A percentile compares a stretch with the other conserved stretches of the same genome.
These are phyloP conservation scores for Etheostoma spectabile DNA, from an alignment of 2,113 vertebrate species.

Conservation along the genomic window DNA sequence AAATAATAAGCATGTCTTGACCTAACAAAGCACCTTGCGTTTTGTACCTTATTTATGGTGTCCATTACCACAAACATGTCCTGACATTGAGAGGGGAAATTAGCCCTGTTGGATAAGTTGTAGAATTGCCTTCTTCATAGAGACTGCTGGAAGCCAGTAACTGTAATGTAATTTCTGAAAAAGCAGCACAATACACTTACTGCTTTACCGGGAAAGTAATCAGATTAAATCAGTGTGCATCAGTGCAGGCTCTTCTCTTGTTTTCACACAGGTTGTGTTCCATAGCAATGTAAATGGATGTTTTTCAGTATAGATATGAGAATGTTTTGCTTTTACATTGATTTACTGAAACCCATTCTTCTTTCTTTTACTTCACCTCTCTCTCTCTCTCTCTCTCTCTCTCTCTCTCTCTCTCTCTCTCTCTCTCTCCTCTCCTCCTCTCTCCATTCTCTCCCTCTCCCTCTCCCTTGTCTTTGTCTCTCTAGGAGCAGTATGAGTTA, in stretches of 20 bases:
- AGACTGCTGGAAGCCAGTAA: background rate
- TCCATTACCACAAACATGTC: background rate
- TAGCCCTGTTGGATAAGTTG: background rate
- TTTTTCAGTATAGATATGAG: conserved; percentile 11
- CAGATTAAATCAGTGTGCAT: conserved; percentile 7
- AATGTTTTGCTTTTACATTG: conserved; percentile 2
- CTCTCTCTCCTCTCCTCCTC: background rate
- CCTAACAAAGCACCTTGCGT: background rate
- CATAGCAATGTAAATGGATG: conserved; percentile 23
- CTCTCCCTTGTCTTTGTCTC: background rate
- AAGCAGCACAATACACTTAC: background rate
- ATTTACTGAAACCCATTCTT: conserved; percentile 2
- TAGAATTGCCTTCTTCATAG: background rate
- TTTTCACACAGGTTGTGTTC: conserved; percentile 35
- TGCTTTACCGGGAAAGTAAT: conserved; percentile 10
- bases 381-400: conserved; percentile 10
- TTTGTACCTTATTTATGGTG: background rate
- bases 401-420: background rate
- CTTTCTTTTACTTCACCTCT: background rate
- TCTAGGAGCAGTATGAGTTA: conserved; percentile 96
- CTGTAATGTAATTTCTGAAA: conserved; percentile 28
- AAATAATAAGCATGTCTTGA: background rate
- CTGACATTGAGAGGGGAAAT: background rate
- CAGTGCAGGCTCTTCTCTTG: conserved; percentile 5
- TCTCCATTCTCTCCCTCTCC: background rate